Evolutionary conservation across 1,140 invertebrate genomes (phyloP), one percentile per base, ranked within the genome.

Genomic region (Wasmannia auropunctata): DNA sequence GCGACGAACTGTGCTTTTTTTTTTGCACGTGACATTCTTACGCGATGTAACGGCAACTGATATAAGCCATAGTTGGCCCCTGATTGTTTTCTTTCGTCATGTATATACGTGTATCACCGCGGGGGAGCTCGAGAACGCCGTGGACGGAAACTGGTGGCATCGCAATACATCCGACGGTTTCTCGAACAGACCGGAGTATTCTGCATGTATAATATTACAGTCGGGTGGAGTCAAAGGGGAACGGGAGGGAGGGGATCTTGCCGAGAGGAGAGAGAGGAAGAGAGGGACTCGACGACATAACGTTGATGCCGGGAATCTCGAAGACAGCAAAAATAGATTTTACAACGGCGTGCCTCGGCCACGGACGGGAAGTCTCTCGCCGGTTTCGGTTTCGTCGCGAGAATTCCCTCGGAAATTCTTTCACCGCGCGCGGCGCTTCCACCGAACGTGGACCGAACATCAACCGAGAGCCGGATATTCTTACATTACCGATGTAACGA

Each of bases 91-190:
- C 7, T 56, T 40, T 77, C 10, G 49, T 70, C 34, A 1, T 5
- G 25, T 63, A 22, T 6, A n/a, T n/a, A n/a, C n/a, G 37, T n/a
- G 3, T 60, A 25, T 60, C 37, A 72, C 67, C 49, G n/a, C n/a
- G 54, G 46, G 49, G 25, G 54, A 56, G 28, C 83, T 88, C 87
- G 87, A 88, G 84, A 75, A 87, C 69, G 76, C 37, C 74, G 56
- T 43, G 16, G 4, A 25, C 22, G 70, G 76, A 70, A 88, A 51
- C 84, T 83, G 69, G 84, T 56, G 87, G 84, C 63, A 43, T 51
- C 16, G 51, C 34, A 69, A 28, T 40, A 11, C 34, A 19, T 40
- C 4, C n/a, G 62, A 69, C 8, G 6, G 11, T 58, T 43, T 43
- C 79, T 83, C 79, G 51, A n/a, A 31, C 49, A 34, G 34, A 69